A percentile compares a stretch with the other conserved stretches of the same genome.
phyloP scores from a whole-genome alignment of 2,888 invertebrate genomes.

The Drosophila mercatorum region DNA sequence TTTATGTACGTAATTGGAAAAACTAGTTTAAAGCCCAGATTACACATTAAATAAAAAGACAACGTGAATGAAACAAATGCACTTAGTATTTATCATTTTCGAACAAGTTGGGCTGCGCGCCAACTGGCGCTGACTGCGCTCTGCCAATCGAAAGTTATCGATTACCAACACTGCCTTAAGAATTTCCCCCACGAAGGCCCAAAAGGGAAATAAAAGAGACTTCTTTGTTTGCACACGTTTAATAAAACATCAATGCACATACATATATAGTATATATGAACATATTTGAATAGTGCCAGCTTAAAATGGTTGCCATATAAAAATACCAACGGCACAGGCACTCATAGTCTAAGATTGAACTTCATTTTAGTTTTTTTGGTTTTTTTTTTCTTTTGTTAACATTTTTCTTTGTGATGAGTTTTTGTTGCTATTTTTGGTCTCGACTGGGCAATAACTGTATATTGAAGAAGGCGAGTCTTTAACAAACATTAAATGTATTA shows the following conservation, averaged over 20 bases:
- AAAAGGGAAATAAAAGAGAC: background rate
- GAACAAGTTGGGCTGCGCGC: background rate
- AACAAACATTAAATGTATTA: slow-evolving; percentile 36
- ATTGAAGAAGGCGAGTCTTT: slow-evolving; percentile 15
- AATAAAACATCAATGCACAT: slow-evolving; percentile 36
- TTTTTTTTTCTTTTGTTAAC: background rate
- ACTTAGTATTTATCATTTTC: background rate
- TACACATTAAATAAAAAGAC: slow-evolving; percentile 46
- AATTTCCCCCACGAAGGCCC: background rate
- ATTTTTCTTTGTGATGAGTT: background rate
- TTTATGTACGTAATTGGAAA: slow-evolving; percentile 60
- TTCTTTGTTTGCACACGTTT: slow-evolving; percentile 24
- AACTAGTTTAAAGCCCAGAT: slow-evolving; percentile 51
- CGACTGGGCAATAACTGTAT: background rate
- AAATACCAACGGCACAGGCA: slow-evolving; percentile 31
- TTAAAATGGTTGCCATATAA: slow-evolving; percentile 21
- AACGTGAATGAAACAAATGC: slow-evolving; percentile 38
- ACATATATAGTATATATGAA: background rate
- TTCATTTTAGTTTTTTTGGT: background rate
- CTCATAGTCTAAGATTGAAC: slow-evolving; percentile 15
- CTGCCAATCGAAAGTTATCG: background rate
- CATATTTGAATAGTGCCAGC: slow-evolving; percentile 4
- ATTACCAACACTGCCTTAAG: background rate
- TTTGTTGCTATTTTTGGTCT: slow-evolving; percentile 29
- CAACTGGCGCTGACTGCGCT: background rate